These are phyloP conservation scores for Leptogaster cylindrica DNA, from an alignment of 2,888 invertebrate species.

Conservation along the genomic window DNA sequence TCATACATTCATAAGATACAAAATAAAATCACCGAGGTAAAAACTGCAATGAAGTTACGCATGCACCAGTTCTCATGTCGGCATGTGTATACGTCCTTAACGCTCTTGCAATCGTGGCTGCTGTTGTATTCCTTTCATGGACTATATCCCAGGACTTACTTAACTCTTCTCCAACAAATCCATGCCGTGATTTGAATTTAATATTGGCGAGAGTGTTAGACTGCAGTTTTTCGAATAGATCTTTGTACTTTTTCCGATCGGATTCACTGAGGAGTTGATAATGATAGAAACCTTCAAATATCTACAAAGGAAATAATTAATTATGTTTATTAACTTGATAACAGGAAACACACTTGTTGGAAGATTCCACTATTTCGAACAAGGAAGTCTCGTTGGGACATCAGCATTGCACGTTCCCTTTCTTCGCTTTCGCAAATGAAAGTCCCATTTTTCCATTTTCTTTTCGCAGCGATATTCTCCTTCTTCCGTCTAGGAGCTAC, in stretches of 20 bases:
- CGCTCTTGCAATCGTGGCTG: background rate
- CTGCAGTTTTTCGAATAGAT: constrained; percentile 32
- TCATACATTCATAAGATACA: too few relatives aligned
- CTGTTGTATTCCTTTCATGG: too few relatives aligned
- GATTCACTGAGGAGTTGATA: constrained; percentile 55
- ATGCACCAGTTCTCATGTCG: too few relatives aligned
- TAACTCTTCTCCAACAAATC: too few relatives aligned
- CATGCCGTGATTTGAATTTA: too few relatives aligned
- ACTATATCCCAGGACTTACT: too few relatives aligned
- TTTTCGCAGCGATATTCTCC: constrained; percentile 64
- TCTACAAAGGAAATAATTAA: constrained; percentile 50
- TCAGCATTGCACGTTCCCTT: constrained; percentile 69
- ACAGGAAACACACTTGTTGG: constrained; percentile 58
- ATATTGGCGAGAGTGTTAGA: background rate
- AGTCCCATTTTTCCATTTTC: constrained; percentile 66
- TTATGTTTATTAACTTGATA: background rate
- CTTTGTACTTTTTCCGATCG: constrained; percentile 55
- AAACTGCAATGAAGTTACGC: too few relatives aligned
- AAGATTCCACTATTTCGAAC: constrained; percentile 74
- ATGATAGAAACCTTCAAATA: constrained; percentile 54
- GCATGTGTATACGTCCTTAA: too few relatives aligned
- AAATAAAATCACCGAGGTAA: too few relatives aligned
- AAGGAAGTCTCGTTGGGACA: constrained; percentile 74
- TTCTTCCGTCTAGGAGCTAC: background rate
- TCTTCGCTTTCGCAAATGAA: constrained; percentile 68